Base-by-base conservation (phyloP, 2,113 vertebrate species). In the Cranoglanis bouderius region DNA sequence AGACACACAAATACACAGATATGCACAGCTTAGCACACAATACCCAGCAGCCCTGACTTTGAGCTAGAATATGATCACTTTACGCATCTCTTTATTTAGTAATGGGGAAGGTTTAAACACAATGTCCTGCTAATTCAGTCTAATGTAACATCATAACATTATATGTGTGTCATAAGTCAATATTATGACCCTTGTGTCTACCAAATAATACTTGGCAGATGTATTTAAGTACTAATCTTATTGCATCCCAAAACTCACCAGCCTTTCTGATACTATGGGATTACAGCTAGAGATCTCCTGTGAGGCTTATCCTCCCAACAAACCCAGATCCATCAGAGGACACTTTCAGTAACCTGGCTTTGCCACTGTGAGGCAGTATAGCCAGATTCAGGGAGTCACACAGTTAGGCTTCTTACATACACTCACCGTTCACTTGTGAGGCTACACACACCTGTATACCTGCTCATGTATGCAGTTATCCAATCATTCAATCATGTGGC, bases 361-460 rank as follows among this genome's bases (percentile, higher is more conserved):
- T 32, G 84, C 88, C 90, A 91, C 70, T 85, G 74, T 91, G 91
- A 87, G 90, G 87, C 84, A 88, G 87, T 89, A 32, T 7, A 72
- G 32, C 43, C 29, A 88, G 84, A 89, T 90, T 53, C 51, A 81
- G 4, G 38, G 7, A 51, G 9, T 51, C 75, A 29, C 2, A 4
- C n/a, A 35, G 46, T 65, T 81, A 38, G 43, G 46, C n/a, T 38
- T 65, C 19, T 53, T 35, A 51, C 55, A 63, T 51, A 72, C 43
- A 51, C 10, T 29, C 38, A 43, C 38, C 2, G 9, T 21, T 9
- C 18, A 75, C 72, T 75, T 9, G n/a, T n/a, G n/a, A n/a, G n/a
- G n/a, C n/a, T n/a, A n/a, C n/a, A n/a, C n/a, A 74, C 5, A 43
- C 3, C 9, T 43, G 14, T 55, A 18, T 4, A 55, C 53, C 16